Evolutionary conservation across 37 sponge, comb jelly and placozoan genomes (phyloP).

Genomic region (Bolinopsis microptera): DNA sequence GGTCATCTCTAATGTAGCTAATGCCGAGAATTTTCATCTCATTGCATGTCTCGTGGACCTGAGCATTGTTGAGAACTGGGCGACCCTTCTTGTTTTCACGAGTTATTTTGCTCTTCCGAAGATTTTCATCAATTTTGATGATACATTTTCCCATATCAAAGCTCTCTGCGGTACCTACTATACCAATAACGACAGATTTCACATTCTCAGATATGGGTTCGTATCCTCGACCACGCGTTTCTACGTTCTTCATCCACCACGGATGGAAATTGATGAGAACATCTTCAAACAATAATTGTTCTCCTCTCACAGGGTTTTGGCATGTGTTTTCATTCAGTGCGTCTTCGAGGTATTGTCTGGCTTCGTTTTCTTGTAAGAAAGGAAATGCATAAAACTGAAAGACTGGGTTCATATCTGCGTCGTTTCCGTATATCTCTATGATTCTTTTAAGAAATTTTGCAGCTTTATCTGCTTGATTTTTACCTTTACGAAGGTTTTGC

Average conservation of each 20-base stretch:
- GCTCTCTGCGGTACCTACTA: background rate
- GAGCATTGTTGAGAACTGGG: background rate
- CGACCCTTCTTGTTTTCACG: background rate
- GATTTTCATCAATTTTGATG: background rate
- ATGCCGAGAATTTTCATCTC: background rate
- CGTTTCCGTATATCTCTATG: background rate
- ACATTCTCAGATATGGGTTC: no score
- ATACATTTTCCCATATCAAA: background rate
- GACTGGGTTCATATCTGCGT: background rate
- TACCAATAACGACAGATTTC: no score
- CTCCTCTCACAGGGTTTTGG: no score
- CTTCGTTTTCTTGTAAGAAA: background rate
- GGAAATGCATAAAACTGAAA: background rate
- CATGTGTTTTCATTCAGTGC: background rate
- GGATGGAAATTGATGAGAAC: background rate
- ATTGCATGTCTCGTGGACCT: background rate
- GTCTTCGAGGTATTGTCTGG: background rate
- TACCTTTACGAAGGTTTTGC: background rate
- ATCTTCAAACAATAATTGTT: background rate
- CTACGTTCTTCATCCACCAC: background rate
- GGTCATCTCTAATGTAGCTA: background rate
- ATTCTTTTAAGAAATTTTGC: background rate
- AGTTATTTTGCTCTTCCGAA: background rate
- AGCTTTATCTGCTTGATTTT: background rate
- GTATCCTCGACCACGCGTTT: no score